Evolutionary conservation across 53 echinoderm and acorn worm genomes (phyloP).

Genomic region (Echinometra lucunter): DNA sequence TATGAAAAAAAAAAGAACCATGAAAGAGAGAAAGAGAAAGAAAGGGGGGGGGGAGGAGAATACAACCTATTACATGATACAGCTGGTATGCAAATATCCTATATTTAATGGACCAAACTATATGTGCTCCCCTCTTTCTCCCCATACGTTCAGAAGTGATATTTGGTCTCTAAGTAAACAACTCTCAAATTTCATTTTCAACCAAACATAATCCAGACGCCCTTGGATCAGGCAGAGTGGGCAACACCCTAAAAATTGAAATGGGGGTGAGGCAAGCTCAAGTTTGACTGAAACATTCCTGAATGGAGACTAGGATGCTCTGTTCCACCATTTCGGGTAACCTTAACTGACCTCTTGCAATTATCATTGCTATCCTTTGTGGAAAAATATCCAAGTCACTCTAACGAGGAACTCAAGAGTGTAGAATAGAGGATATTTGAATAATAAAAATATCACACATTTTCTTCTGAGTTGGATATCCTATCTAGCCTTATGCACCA

Average conservation of each 20-base stretch:
- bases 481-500: neutral
- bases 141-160: neutral
- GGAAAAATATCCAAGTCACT: neutral
- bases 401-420: neutral
- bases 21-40: neutral
- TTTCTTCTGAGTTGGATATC: neutral
- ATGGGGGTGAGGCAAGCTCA: conserved; percentile 29
- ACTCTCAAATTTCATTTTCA: conserved; percentile 57
- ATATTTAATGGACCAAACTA: neutral
- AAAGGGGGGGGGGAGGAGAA: neutral
- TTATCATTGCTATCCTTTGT: neutral
- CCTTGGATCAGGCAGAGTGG: conserved; percentile 21
- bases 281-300: conserved; percentile 21
- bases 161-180: conserved; percentile 57
- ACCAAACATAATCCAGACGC: conserved; percentile 60
- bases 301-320: neutral
- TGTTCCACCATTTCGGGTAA: neutral
- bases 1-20: neutral
- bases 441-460: neutral
- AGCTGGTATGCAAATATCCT: neutral
- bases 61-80: neutral
- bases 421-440: neutral
- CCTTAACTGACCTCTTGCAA: conserved; percentile 26
- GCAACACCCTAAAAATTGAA: neutral
- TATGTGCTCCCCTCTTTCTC: neutral